Conservation (phyloP, 92 coral and sea anemone genomes). For the Virgularia gustaviana region DNA sequence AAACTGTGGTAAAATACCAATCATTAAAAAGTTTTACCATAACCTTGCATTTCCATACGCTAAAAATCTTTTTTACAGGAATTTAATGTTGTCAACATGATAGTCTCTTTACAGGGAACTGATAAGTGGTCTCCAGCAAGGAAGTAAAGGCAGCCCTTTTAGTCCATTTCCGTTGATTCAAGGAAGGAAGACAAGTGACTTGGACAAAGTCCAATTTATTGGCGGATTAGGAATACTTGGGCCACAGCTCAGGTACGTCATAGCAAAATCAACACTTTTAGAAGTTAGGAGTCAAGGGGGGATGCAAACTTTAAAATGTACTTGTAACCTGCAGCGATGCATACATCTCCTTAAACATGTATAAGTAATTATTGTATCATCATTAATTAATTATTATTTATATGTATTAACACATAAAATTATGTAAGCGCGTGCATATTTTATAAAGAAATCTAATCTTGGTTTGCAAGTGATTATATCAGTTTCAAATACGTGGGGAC, state of each 20-base stretch:
- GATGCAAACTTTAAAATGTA: too few species aligned
- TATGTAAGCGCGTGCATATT: background rate
- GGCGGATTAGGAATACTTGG: conserved; percentile 71
- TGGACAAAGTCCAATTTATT: conserved; percentile 76
- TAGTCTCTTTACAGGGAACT: conserved; percentile 28
- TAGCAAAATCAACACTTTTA: background rate
- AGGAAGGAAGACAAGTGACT: conserved; percentile 15
- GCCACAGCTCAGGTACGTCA: conserved; percentile 61
- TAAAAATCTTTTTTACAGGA: background rate
- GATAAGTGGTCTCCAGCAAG: conserved; percentile 2
- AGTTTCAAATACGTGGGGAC: background rate
- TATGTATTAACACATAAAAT: too few species aligned
- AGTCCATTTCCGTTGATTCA: conserved; percentile 10
- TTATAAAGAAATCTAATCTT: background rate
- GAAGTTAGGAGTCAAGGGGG: background rate
- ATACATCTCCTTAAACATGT: too few species aligned
- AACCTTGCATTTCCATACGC: background rate
- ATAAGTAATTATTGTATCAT: too few species aligned
- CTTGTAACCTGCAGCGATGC: too few species aligned
- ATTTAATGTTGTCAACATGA: background rate
- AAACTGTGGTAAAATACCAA: too few species aligned
- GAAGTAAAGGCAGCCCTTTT: conserved; percentile 18
- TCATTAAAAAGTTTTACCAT: background rate
- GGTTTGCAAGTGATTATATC: background rate
- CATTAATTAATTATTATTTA: too few species aligned